Base-by-base conservation (phyloP, 2,888 invertebrate species). In the Dioctria rufipes region DNA sequence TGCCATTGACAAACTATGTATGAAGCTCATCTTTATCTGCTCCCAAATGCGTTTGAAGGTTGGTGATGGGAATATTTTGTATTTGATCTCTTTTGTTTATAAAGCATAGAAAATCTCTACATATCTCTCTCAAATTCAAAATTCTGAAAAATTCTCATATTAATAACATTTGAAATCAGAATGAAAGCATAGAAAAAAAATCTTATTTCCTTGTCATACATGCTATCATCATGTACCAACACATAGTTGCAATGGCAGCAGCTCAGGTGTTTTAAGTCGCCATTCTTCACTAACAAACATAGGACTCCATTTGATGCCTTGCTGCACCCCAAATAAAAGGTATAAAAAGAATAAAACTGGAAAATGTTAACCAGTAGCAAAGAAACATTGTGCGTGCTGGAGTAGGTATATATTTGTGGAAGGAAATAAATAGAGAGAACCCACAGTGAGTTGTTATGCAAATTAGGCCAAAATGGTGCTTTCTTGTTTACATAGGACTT, bases 401-500 rank as follows among this genome's bases (percentile, higher is more conserved):
- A 37, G 39, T 61, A 39, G 6, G 37, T 25, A 61, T 11, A 25
- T 25, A 25, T 25, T 25, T 25, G 25, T 25, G 25, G 25, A 25
- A 25, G 61, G 37, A 39, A 61, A 61, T 39, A 11, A 61, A 25
- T 25, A 61, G 61, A 39, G 61, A 25, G 8, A 61, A 61, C 13
- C 61, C 39, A 39, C 39, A 61, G 61, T 39, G 39, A 61, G 61
- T 6, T 25, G 25, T 25, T 61, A 69, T 69, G 69, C 69, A 69
- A 69, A 69, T 69, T 39, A 69, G 39, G 4, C 25, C 3, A 13
- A 69, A 69, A 69, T 69, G 51, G 37, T 9, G 25, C 13, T 49
- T n/a, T 49, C 13, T 8, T 69, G 13, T 69, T 69, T 69, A 51
- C 69, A 69, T 51, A 69, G 69, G 69, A 51, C 51, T 69, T 51